Base-by-base conservation (phyloP, 2,797 vertebrate species). In the Avahi laniger region DNA sequence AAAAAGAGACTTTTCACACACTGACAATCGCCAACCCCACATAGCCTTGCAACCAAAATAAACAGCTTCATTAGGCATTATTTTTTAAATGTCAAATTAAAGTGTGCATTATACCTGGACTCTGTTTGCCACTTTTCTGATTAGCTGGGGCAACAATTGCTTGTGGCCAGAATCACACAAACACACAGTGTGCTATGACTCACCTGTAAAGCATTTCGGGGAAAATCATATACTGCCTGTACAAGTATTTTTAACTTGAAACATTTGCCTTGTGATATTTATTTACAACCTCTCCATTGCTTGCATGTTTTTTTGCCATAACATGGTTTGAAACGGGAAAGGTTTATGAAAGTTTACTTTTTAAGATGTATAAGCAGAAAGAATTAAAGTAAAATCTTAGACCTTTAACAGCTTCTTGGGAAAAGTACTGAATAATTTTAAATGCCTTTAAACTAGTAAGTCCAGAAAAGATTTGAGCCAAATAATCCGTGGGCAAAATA, bases 141-240 rank as follows among this genome's bases (percentile, higher is more conserved):
- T 95, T 89, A 91, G 84, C 94, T 46, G 35, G 57, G 69, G 59
- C 82, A 95, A 59, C 52, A 89, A 87, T 95, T 90, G 65, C 95
- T 54, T 95, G 95, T 97, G 98, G 98, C 96, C 89, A 97, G 97
- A 97, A 96, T 97, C 96, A 52, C 35, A 97, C 93, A 95, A 95
- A 81, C 15, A 98, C 96, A 96, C 91, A 1, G 2, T 92, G 95
- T 63, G 82, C 85, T 89, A 96, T 98, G 98, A 98, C 97, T 99
- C 98, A 98, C 98, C 98, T 98, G 98, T 93, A 93, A 98, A 97
- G 95, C 96, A 98, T 98, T 97, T 98, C 96, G 38, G 97, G 97
- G 91, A 93, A 98, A 98, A 98, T 97, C 96, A 97, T 98, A 98
- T 89, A 98, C 97, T 98, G 98, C 98, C 98, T 87, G 94, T 97